Evolutionary conservation across 1,140 invertebrate genomes (phyloP), one percentile per base, ranked within the genome.

Genomic region (Atopsyche davidsoni): DNA sequence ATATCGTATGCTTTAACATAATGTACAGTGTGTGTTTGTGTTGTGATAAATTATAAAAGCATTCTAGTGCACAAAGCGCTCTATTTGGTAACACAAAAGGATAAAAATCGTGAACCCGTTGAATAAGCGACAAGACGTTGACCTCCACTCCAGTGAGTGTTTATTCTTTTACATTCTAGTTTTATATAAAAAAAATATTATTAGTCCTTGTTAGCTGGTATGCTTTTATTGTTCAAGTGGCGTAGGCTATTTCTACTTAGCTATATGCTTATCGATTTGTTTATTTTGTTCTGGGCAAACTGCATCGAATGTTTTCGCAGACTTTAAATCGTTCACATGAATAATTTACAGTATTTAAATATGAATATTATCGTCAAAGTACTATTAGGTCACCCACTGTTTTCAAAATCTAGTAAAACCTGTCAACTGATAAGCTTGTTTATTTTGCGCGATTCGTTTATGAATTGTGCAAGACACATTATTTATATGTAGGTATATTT

Each of bases 251-350:
- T n/a, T 48, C 36, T 48, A n/a, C 24, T 28, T 28, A 6, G n/a
- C n/a, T 28, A 7, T 28, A 28, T 28, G 24, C 24, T 28, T 49
- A 57, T 57, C 50, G 55, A 57, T 57, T 57, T 57, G 55, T 57
- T 57, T 52, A 57, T 50, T 14, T 56, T 43, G 39, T 47, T 34
- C 18, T 34, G 38, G 19, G 34, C 38, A 25, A 16, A 46, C 45
- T 38, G 17, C 21, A 14, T 46, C 32, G 25, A 11, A 45, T 46
- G 22, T 46, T 36, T 46, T 46, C n/a, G 31, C 22, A 10, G 3
- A 24, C n/a, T n/a, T n/a, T n/a, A n/a, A n/a, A n/a, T n/a, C n/a
- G n/a, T n/a, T n/a, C n/a, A n/a, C n/a, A n/a, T n/a, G n/a, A n/a
- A n/a, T n/a, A n/a, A n/a, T n/a, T n/a, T n/a, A n/a, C n/a, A n/a